These are phyloP conservation scores for Chloroceryle amazona DNA, from an alignment of 2,797 vertebrate species.

Conservation along the genomic window DNA sequence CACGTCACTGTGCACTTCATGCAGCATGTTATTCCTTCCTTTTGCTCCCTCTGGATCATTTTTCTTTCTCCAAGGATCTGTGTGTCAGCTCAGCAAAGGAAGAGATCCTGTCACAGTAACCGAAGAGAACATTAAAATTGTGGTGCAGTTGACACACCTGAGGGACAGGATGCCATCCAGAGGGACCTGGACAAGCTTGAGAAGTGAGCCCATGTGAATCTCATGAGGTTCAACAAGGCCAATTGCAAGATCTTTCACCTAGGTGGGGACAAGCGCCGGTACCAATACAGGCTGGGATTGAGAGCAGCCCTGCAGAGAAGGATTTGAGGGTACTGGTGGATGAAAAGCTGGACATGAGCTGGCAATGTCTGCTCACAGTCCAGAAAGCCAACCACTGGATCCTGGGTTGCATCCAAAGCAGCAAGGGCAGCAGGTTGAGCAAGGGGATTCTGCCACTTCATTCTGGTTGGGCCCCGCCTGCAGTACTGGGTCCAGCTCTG, in stretches of 20 bases:
- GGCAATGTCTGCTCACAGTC: neutral
- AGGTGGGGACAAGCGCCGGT: fast-evolving
- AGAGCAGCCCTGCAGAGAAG: neutral
- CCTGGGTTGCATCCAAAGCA: neutral
- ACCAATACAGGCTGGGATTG: neutral
- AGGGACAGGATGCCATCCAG: neutral
- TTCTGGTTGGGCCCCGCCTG: neutral
- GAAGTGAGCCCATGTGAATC: neutral
- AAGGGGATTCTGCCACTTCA: neutral
- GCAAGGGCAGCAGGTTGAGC: fast-evolving
- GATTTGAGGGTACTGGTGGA: neutral
- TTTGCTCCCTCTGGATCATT: neutral
- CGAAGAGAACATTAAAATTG: neutral
- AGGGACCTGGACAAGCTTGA: neutral
- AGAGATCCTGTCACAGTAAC: neutral
- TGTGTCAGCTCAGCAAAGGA: neutral
- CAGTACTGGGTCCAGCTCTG: neutral
- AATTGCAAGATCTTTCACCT: neutral
- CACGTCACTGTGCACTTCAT: neutral
- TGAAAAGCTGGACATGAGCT: neutral
- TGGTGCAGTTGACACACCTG: neutral
- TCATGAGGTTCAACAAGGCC: neutral
- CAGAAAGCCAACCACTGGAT: neutral
- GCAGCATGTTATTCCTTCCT: neutral
- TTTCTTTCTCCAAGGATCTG: neutral